A percentile compares a stretch with the other conserved stretches of the same genome.
phyloP scores from a whole-genome alignment of 2,797 vertebrate genomes.

The Dicrostonyx torquatus region DNA sequence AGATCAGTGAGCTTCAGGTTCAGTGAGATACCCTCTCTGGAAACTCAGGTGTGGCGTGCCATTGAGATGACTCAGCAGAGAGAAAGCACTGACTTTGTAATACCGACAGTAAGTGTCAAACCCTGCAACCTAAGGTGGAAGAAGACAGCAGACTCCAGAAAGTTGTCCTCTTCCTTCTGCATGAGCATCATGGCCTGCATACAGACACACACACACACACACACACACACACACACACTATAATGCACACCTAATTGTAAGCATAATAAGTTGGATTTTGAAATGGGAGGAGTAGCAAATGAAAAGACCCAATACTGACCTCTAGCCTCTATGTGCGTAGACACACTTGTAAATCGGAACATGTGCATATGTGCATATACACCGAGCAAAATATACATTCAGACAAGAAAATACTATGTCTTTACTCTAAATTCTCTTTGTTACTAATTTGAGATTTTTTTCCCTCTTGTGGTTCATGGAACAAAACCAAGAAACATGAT shows the following conservation, averaged over 20 bases:
- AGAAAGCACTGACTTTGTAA: not conserved
- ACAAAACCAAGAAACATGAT: constrained; percentile 47
- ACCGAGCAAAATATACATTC: not conserved
- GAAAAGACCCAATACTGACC: not conserved
- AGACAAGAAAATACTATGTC: not conserved
- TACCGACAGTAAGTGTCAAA: too few relatives aligned
- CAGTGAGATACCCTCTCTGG: not conserved
- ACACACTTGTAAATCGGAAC: not conserved
- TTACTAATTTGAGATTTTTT: constrained; percentile 23
- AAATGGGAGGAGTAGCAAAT: not conserved
- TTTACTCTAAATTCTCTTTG: constrained; percentile 34
- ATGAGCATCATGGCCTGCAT: too few relatives aligned
- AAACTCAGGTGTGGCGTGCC: not conserved
- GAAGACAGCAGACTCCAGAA: not conserved
- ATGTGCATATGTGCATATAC: not conserved
- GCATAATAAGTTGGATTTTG: not conserved
- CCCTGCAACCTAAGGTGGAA: not conserved
- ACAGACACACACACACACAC: not conserved
- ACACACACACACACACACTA: not conserved
- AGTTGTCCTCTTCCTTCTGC: not conserved
- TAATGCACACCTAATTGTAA: not conserved
- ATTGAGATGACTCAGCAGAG: not conserved
- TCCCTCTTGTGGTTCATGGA: constrained; percentile 38
- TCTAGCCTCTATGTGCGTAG: not conserved
- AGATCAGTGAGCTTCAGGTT: not conserved